Base-by-base conservation (phyloP, 2,113 vertebrate genomes). In the Phalacrocorax aristotelis region DNA sequence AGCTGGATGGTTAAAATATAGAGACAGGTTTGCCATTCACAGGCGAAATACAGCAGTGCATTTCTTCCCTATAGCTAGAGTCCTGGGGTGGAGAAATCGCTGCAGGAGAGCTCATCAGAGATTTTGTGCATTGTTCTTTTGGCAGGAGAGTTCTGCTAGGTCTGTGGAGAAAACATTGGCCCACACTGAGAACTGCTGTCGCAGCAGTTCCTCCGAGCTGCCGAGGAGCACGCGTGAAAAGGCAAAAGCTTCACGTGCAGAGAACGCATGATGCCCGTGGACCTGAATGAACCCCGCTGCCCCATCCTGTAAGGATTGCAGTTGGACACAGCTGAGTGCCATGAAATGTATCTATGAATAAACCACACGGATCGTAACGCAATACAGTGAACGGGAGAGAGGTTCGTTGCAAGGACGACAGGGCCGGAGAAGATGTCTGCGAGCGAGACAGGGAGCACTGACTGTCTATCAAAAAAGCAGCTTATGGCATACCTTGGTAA, bases 41-140 rank as follows among this genome's bases (percentile, higher is more conserved):
- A 48, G 16, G 30, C 36, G 26, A 54, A 58, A 65, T 7, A 15
- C 7, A 48, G 32, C 0, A 0, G 40, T 32, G 6, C 51, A 10
- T 83, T 69, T 69, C 61, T 48, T 87, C 34, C 19, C 7, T 51
- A 11, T 25, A 78, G 29, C n/a, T 54, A 27, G 5, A 46, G 34
- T 19, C 78, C 74, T 52, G 55, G 44, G 30, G 18, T 25, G 9
- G 29, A 13, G 49, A 78, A 57, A 62, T 57, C 48, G 68, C 49
- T 78, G 32, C 34, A n/a, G 22, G 40, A 38, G 27, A 49, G 29
- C 6, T 46, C 42, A 30, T 9, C 16, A 13, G 69, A 60, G 58
- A 72, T 87, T 36, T 49, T 30, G 16, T 26, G n/a, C 21, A 1
- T 40, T 15, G 10, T 68, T 91, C 72, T 61, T 44, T 38, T 27